Conservation (phyloP, 2,888 invertebrate genomes). For the Lochmaea crataegi region DNA sequence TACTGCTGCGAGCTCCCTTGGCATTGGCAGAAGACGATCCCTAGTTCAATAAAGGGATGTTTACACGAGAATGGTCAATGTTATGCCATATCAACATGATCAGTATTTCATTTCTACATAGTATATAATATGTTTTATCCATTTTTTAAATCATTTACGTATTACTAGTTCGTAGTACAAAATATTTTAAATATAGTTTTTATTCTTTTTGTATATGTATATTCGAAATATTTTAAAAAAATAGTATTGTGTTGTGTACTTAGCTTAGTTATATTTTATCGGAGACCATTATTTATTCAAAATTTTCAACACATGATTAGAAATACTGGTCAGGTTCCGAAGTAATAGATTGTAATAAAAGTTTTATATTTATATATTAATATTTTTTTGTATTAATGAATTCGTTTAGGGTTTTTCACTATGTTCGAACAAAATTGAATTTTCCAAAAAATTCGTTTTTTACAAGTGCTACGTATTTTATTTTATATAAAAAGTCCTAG, state of each 20-base stretch:
- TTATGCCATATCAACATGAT: conserved; percentile 56
- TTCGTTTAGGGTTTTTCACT: conserved; percentile 18
- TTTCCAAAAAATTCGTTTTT: conserved; percentile 7
- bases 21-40: conserved; percentile 62
- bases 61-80: conserved; percentile 40
- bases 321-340: conserved; percentile 53
- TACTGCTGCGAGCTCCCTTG: conserved; percentile 61
- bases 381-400: conserved; percentile 9
- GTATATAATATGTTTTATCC: conserved; percentile 36
- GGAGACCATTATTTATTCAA: conserved; percentile 50
- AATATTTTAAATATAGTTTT: conserved; percentile 50
- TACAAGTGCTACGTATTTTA: neutral
- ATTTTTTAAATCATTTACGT: conserved; percentile 15
- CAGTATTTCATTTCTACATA: conserved; percentile 52
- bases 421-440: conserved; percentile 27
- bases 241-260: conserved; percentile 50
- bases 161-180: conserved; percentile 40
- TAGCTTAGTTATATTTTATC: conserved; percentile 41
- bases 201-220: conserved; percentile 43
- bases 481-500: neutral
- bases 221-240: conserved; percentile 33
- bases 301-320: conserved; percentile 44
- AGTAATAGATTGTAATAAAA: conserved; percentile 42
- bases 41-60: conserved; percentile 30
- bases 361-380: conserved; percentile 43